Evolutionary conservation across 2,888 invertebrate genomes (phyloP), one percentile per base, ranked within the genome.

Genomic region (Pollenia labialis): DNA sequence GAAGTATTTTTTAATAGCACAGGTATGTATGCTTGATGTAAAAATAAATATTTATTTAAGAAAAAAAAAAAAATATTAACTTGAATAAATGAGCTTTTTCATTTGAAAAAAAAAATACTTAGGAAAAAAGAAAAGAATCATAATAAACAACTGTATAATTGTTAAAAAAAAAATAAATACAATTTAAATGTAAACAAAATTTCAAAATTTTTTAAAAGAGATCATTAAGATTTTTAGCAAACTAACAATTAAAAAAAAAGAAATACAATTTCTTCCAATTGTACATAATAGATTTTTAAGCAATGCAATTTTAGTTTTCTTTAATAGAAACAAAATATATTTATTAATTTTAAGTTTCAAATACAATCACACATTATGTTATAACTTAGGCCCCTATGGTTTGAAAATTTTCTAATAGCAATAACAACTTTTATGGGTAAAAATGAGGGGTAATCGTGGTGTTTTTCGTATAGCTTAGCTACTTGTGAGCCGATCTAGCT

Each of bases 41-140:
- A 85, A 85, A 68, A n/a, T 68, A 84, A 85, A 80, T 85, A 69
- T 85, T 69, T 75, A 64, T 74, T 85, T 69, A n/a, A 23, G 50
- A 66, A 54, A 18, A 50, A 12, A 52, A 42, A 50, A 62, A 40
- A 79, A 64, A 74, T 64, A 82, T 76, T 71, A 56, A 60, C 54
- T 23, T 60, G 64, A 74, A 79, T 18, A 68, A 56, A 69, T 48
- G 14, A 69, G 69, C 14, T 58, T 50, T 42, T 71, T 14, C 18
- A n/a, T 80, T 50, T 50, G 14, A 42, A 52, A 50, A 79, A 42
- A 40, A 23, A 54, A 32, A 46, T 76, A 11, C 11, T 23, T n/a
- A 23, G 18, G 4, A n/a, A 69, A 76, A 10, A 66, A 10, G 48
- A 48, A 46, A 18, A n/a, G 6, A 50, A 74, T 66, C 18, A 42